A percentile compares a stretch with the other conserved stretches of the same genome.
Conservation (phyloP, 2,113 vertebrate species). For the Tricholaema leucomelas region DNA sequence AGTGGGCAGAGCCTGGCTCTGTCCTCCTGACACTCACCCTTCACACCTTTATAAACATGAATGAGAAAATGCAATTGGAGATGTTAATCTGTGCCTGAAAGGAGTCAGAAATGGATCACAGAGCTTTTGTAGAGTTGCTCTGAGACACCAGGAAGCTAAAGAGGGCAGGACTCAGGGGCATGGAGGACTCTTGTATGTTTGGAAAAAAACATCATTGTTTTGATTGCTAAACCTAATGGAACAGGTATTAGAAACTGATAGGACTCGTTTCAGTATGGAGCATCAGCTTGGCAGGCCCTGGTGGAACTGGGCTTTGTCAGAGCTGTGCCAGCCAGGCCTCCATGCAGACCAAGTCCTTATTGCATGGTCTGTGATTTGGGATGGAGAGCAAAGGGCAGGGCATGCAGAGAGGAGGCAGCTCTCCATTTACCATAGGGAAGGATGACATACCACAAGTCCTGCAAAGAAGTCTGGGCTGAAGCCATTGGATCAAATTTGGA, state of each 20-base stretch:
- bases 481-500: not conserved
- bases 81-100: not conserved
- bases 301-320: not conserved
- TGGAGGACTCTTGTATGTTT: not conserved
- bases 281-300: not conserved
- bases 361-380: not conserved
- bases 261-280: not conserved
- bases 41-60: no score
- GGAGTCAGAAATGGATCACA: not conserved
- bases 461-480: not conserved
- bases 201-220: not conserved
- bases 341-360: not conserved
- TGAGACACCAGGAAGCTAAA: not conserved
- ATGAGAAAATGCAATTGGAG: not conserved
- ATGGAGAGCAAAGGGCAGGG: not conserved
- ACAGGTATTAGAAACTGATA: not conserved
- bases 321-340: not conserved
- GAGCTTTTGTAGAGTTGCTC: not conserved
- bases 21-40: no score
- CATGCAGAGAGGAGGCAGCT: fast-evolving
- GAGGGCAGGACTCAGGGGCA: not conserved
- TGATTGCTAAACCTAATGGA: not conserved
- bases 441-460: not conserved
- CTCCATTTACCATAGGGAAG: not conserved
- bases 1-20: no score